phyloP scores from a whole-genome alignment of 2,888 invertebrate species.

The Pantelozetes paolii region DNA sequence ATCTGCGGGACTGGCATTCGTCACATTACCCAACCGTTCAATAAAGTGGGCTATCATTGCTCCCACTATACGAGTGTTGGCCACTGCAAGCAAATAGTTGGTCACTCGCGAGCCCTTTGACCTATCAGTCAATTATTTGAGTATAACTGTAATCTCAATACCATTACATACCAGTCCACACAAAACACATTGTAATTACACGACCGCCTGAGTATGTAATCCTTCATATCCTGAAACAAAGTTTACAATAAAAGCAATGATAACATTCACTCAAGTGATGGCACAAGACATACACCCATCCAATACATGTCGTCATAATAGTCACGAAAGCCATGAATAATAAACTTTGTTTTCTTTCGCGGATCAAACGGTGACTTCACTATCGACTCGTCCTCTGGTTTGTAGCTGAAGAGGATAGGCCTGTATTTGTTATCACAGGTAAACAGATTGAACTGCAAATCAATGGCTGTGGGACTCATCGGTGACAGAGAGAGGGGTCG shows the following conservation, averaged over 20 bases:
- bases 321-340: constrained; percentile 42
- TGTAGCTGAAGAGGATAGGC: constrained; percentile 30
- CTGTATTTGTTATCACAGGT: constrained; percentile 36
- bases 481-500: constrained; percentile 6
- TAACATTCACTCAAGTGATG: no score
- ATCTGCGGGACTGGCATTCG: neutral
- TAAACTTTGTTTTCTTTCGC: constrained; percentile 37
- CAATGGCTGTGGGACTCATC: constrained; percentile 31
- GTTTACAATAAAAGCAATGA: no score
- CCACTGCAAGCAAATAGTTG: constrained; percentile 37
- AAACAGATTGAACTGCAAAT: constrained; percentile 37
- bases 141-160: neutral
- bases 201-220: constrained; percentile 32
- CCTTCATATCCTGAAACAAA: constrained; percentile 39
- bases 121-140: neutral
- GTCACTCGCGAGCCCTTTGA: constrained; percentile 36
- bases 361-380: constrained; percentile 33
- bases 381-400: constrained; percentile 20
- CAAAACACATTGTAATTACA: constrained; percentile 40
- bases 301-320: constrained; percentile 43
- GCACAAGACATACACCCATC: constrained; percentile 42
- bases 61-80: constrained; percentile 39
- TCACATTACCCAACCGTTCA: constrained; percentile 21
- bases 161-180: constrained; percentile 40
- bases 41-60: constrained; percentile 34